Evolutionary conservation across 2,888 invertebrate species (phyloP), one percentile per base, ranked within the genome.

Genomic region (Heliconius ethilla): DNA sequence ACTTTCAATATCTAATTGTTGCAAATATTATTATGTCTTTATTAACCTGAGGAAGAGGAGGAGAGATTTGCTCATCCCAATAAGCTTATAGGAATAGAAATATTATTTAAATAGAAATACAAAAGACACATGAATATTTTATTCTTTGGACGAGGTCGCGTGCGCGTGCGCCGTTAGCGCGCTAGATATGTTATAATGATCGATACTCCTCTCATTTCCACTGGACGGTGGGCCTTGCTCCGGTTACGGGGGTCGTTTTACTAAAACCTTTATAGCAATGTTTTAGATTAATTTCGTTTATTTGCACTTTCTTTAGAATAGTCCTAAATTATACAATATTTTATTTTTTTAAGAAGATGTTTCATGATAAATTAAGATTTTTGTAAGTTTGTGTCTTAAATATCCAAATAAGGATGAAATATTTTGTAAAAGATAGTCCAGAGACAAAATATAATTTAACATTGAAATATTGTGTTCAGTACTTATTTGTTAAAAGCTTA

Each of bases 111-210:
- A 7, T 33, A 15, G 33, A 13, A 40, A 75, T 66, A 66, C 55
- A 66, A 45, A 45, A 27, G 27, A 33, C 65, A 18, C 5, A 40
- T 66, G 1, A 22, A 59, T 67, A 37, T 67, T 74, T 83, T 90
- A 87, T 51, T 92, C 91, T 91, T 80, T 91, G 92, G 3, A 33
- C 65, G 80, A 84, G 88, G 93, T 94, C 92, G 94, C 94, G 94
- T 94, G 94, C 93, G 92, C 92, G 79, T 81, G 85, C 89, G 91
- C 92, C 92, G 93, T 94, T 93, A 91, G 90, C 86, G 86, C 87
- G 84, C 86, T 88, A 90, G 90, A 91, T 90, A 92, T 92, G 70
- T 92, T 94, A 92, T 92, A 93, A 92, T 92, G 93, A 93, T 93
- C 92, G 92, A 94, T 93, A 92, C 89, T 91, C 89, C 87, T 88